Evolutionary conservation across 2,113 vertebrate species (phyloP), one percentile per base, ranked within the genome.

Genomic region (Sceloporus tristichus): DNA sequence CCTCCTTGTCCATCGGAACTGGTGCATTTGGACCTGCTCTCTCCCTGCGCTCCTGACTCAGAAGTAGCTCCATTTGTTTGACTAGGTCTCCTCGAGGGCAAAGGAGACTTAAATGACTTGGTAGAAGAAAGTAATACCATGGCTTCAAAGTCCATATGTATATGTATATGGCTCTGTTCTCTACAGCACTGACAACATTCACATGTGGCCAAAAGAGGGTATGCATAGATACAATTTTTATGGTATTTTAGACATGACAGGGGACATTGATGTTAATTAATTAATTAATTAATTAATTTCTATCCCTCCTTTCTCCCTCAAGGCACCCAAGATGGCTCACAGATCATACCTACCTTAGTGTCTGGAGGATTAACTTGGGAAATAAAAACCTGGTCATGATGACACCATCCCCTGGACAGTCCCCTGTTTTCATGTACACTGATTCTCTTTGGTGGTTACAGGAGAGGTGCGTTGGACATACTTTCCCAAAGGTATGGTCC

Each of bases 1-100:
- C 56, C 56, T 59, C 56, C 59, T 59, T 76, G 29, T 27, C 25
- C 66, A 75, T 90, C 87, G 3, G 76, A 73, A 92, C 75, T 81
- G 5, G 76, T 40, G 38, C 9, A 19, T 88, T 89, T 42, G 48
- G 81, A 73, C 75, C 65, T 84, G 85, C 53, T 78, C 42, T 85
- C 84, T 56, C 84, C 65, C 81, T 84, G 42, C n/a, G 8, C 23
- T 27, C 77, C 56, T 19, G 40, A 65, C 42, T 56, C 1, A 53
- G 53, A 65, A 84, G 23, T 77, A 38, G 1, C 18, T 68, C 27
- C 56, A 59, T 84, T 54, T 13, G 56, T 84, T 34, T 56, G 18
- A 70, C 3, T 29, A 53, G 29, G 73, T 65, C 56, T 53, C 65
- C 71, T 75, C 40, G 21, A 78, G 82, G 25, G 59, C 9, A 19